Percentiles rank a stretch among this genome's conserved stretches.
Evolutionary conservation across 2,113 vertebrate species (phyloP).

Genomic region (Ailurus styani): DNA sequence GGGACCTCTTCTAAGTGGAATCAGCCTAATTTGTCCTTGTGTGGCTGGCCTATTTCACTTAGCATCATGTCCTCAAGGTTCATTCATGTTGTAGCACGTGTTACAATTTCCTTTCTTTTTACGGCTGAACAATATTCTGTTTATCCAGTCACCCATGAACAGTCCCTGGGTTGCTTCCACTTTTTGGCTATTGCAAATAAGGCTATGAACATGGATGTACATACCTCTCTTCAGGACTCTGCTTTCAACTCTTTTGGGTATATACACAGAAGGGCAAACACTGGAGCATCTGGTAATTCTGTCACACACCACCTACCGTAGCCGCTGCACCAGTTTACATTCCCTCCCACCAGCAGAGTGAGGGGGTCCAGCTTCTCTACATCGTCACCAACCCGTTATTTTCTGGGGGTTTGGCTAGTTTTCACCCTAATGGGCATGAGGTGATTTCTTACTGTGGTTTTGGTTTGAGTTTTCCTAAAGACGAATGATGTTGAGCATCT

Average conservation of each 20-base stretch:
- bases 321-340: neutral
- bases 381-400: neutral
- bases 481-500: neutral
- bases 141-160: neutral
- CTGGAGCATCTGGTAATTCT: neutral
- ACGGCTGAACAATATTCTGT: neutral
- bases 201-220: neutral
- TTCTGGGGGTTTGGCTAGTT: neutral
- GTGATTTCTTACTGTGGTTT: neutral
- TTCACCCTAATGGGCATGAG: neutral
- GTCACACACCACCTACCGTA: neutral
- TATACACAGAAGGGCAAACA: neutral
- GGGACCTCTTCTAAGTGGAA: neutral
- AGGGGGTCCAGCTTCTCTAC: neutral
- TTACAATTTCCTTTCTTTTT: neutral
- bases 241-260: neutral
- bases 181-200: neutral
- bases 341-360: no score
- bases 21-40: neutral
- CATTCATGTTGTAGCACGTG: neutral
- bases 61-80: neutral
- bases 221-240: neutral
- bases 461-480: neutral
- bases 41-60: neutral
- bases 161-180: neutral